Conservation (phyloP, 2,888 invertebrate species). For the Sphecodes monilicornis region DNA sequence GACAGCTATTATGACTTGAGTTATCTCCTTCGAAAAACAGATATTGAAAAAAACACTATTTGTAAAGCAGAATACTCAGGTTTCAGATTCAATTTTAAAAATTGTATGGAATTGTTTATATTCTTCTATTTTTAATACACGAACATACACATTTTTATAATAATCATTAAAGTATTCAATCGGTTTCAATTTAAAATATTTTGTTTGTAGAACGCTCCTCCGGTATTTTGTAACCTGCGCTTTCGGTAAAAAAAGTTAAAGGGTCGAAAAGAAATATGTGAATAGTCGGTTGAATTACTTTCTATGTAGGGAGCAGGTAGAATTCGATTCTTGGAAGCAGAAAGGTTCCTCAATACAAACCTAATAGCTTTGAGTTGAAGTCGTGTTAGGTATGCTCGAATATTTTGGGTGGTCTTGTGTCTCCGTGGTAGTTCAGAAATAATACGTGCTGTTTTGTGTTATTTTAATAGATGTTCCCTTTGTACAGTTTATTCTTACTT, state of each 20-base stretch:
- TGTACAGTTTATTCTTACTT: not conserved
- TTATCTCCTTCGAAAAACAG: not conserved
- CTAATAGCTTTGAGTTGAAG: conserved; percentile 37
- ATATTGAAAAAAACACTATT: not conserved
- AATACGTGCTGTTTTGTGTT: not conserved
- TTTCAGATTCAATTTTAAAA: not conserved
- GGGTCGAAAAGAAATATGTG: not conserved
- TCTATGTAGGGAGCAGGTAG: conserved; percentile 39
- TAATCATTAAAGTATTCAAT: not conserved
- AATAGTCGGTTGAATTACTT: conserved; percentile 16
- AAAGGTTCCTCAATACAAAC: conserved; percentile 33
- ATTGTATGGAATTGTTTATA: not conserved
- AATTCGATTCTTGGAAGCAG: conserved; percentile 43
- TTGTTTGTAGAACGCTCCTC: not conserved
- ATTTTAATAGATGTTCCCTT: not conserved
- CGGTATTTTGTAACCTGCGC: not conserved
- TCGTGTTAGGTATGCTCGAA: conserved; percentile 25
- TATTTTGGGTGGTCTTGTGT: conserved; percentile 41
- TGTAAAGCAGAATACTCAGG: not conserved
- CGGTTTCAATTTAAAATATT: not conserved
- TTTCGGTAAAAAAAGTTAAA: conserved; percentile 1
- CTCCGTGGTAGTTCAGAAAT: conserved; percentile 12
- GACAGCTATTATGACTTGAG: not conserved
- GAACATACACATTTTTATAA: not conserved
- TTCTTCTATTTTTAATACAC: not conserved